phyloP scores from a whole-genome alignment of 2,797 vertebrate species.

The Percopsis omiscomaycus region DNA sequence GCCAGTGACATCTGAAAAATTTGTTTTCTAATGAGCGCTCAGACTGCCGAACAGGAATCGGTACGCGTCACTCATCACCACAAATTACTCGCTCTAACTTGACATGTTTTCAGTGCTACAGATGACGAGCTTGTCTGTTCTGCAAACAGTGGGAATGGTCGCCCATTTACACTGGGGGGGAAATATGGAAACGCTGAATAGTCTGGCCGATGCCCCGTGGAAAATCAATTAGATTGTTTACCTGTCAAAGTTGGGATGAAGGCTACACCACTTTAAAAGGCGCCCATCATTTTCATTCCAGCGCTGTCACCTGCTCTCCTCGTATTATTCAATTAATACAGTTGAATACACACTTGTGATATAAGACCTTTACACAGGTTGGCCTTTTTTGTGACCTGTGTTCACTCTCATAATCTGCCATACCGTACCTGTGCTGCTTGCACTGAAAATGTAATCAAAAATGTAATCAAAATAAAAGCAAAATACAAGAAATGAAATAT shows the following conservation, averaged over 20 bases:
- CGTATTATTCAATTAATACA: constrained; percentile 73
- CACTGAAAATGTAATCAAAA: constrained; percentile 19
- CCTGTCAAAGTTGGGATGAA: constrained; percentile 76
- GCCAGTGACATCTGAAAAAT: constrained; percentile 79
- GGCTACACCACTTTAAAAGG: constrained; percentile 58
- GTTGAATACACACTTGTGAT: constrained; percentile 53
- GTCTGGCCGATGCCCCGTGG: constrained; percentile 61
- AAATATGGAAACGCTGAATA: constrained; percentile 59
- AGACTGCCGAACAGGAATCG: constrained; percentile 78
- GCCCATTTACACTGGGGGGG: constrained; percentile 55
- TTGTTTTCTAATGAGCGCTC: constrained; percentile 83
- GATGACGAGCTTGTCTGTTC: constrained; percentile 80
- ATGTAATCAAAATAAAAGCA: constrained; percentile 38
- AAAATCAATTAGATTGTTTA: constrained; percentile 84
- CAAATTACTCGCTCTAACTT: constrained; percentile 80
- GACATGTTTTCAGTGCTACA: constrained; percentile 76
- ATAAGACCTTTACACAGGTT: constrained; percentile 25
- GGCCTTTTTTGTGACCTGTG: constrained; percentile 35
- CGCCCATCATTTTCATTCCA: constrained; percentile 71
- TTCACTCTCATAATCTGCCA: constrained; percentile 35
- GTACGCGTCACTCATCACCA: constrained; percentile 83
- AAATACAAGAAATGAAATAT: constrained; percentile 10
- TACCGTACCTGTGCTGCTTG: constrained; percentile 13
- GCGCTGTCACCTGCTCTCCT: constrained; percentile 65
- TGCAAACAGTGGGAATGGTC: constrained; percentile 68